Evolutionary conservation across 2,888 invertebrate species (phyloP), one percentile per base, ranked within the genome.

Genomic region (Andrena minutula): DNA sequence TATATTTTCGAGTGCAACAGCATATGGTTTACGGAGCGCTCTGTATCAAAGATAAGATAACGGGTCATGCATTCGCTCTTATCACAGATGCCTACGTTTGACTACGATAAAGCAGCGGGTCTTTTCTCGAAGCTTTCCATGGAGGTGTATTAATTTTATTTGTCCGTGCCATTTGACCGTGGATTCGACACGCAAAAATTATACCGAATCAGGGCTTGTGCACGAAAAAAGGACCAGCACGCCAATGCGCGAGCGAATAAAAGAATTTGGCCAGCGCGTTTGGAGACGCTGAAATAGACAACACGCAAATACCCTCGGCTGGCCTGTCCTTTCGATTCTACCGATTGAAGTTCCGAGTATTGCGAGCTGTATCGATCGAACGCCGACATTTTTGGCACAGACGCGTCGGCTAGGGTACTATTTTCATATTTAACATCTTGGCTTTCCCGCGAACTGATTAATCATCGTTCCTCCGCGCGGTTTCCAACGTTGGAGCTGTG

Each of bases 11-110:
- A 86, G 85, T 90, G 88, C 90, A 89, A 90, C 89, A 86, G 89
- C 92, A 89, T 90, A 89, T 90, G 89, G 87, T 85, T 80, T 75
- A 73, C 71, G 80, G 72, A 86, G 76, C 82, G 72, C 80, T 76
- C 83, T 69, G 32, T 65, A 47, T 41, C 51, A 64, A 51, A 84
- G 92, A 92, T 92, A 92, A 92, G 93, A 92, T 92, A 92, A 90
- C 90, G 84, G 10, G 79, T 75, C 83, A 75, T 90, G 89, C 88
- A 89, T 90, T 89, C 82, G 79, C 85, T 88, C 89, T 91, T 91
- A 91, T 92, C 92, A 80, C 83, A 69, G 79, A 75, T 84, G 71
- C 76, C 76, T 72, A 79, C 75, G 78, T 69, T 71, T 79, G 28
- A 64, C 41, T 30, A 76, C 49, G 84, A 86, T 88, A 86, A 73